A percentile compares a stretch with the other conserved stretches of the same genome.
Evolutionary conservation across 2,113 vertebrate species (phyloP).

Genomic region (Bubo blakistoni): DNA sequence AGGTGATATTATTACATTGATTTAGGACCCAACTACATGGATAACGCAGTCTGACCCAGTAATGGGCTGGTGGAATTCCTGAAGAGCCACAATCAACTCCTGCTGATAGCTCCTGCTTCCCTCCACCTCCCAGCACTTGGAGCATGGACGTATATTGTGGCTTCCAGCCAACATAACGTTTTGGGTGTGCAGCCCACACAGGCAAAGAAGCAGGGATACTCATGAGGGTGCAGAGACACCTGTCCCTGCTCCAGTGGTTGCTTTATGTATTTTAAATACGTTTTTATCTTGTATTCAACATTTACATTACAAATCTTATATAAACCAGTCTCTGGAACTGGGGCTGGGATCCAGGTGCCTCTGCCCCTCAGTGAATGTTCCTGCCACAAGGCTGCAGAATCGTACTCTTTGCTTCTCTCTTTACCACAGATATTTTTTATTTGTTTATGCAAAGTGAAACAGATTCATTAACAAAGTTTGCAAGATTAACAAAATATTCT

Average conservation of each 20-base stretch:
- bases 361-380: background rate
- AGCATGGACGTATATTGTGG: background rate
- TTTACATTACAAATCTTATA: background rate
- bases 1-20: background rate
- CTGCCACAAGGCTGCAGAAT: background rate
- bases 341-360: background rate
- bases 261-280: background rate
- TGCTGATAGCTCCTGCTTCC: background rate
- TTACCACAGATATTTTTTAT: background rate
- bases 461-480: background rate
- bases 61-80: background rate
- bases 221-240: background rate
- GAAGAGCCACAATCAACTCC: background rate
- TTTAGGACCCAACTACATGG: background rate
- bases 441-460: background rate
- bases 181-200: background rate
- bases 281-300: background rate
- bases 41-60: background rate
- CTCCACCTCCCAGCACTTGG: accelerated
- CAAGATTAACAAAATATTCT: background rate
- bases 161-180: background rate
- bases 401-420: background rate
- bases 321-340: background rate
- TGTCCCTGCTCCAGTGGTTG: background rate
- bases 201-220: background rate